Conservation (phyloP, 2,113 vertebrate species). For the Dissostichus mawsoni region DNA sequence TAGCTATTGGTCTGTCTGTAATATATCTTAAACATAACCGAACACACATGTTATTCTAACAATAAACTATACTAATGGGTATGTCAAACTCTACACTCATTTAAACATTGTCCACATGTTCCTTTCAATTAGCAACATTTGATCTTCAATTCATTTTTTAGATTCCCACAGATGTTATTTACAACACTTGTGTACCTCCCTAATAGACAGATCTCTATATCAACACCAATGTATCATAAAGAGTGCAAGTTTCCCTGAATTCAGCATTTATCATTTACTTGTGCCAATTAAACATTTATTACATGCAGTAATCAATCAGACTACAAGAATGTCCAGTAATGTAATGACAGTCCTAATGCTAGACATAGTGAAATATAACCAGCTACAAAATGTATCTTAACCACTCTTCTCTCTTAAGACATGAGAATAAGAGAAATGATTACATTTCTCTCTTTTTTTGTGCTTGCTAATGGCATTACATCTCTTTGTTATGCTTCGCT, state of each 20-base stretch:
- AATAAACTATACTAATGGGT: not conserved
- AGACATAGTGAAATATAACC: slow-evolving; percentile 42
- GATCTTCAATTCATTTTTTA: not conserved
- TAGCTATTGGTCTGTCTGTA: not conserved
- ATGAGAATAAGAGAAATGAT: slow-evolving; percentile 62
- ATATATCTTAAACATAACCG: not conserved
- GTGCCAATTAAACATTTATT: slow-evolving; percentile 9
- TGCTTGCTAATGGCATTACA: slow-evolving; percentile 78
- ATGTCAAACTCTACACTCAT: not conserved
- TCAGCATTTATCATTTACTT: not conserved
- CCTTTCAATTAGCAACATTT: not conserved
- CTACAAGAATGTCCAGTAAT: slow-evolving; percentile 10
- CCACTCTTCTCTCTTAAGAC: slow-evolving; percentile 59
- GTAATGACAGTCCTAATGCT: slow-evolving; percentile 17
- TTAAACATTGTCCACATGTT: not conserved
- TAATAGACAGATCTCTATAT: not conserved
- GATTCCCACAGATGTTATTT: slow-evolving; percentile 4
- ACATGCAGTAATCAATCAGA: slow-evolving; percentile 9
- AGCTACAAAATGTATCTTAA: slow-evolving; percentile 50
- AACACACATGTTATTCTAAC: not conserved
- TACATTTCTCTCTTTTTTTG: slow-evolving; percentile 51
- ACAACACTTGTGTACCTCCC: not conserved
- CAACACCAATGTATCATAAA: not conserved
- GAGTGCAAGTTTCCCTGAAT: not conserved
- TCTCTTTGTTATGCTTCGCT: slow-evolving; percentile 80